Evolutionary conservation across 2,797 vertebrate species (phyloP).

Genomic region (Prunella strophiata): DNA sequence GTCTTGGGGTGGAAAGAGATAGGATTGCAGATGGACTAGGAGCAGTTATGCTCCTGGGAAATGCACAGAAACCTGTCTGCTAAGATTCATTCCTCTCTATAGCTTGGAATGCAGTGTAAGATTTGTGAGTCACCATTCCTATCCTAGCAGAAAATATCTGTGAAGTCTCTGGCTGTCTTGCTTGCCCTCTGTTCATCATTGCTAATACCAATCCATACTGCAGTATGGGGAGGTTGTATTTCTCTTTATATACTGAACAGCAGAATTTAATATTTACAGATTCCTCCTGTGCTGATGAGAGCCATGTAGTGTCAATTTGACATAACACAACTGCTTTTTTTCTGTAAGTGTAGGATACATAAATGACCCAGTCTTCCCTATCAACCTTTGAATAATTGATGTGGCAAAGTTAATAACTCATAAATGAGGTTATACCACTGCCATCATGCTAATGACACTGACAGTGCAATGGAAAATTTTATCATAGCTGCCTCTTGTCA

Average conservation of each 20-base stretch:
- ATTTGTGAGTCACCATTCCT: slow-evolving; percentile 59
- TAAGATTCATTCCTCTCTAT: slow-evolving; percentile 49
- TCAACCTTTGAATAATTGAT: slow-evolving; percentile 53
- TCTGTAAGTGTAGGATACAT: not conserved
- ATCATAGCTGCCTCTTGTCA: not conserved
- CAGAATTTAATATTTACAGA: slow-evolving; percentile 29
- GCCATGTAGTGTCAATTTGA: slow-evolving; percentile 4
- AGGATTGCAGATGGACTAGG: slow-evolving; percentile 52
- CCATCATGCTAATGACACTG: not conserved
- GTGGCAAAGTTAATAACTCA: slow-evolving; percentile 42
- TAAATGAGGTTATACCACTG: slow-evolving; percentile 23
- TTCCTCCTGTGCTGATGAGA: slow-evolving; percentile 10
- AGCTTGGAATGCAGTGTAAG: slow-evolving; percentile 47
- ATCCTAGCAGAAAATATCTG: slow-evolving; percentile 55
- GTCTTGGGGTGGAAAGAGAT: slow-evolving; percentile 24
- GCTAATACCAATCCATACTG: slow-evolving; percentile 6
- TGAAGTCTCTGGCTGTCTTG: slow-evolving; percentile 59
- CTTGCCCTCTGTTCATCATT: slow-evolving; percentile 23
- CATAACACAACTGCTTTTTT: not conserved
- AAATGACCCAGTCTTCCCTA: slow-evolving; percentile 19
- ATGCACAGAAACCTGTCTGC: slow-evolving; percentile 50
- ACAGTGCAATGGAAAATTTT: not conserved
- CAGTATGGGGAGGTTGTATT: not conserved
- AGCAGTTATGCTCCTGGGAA: slow-evolving; percentile 48
- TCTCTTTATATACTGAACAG: not conserved